These are phyloP conservation scores for Characodon lateralis DNA, from an alignment of 2,797 vertebrate species.

Conservation along the genomic window DNA sequence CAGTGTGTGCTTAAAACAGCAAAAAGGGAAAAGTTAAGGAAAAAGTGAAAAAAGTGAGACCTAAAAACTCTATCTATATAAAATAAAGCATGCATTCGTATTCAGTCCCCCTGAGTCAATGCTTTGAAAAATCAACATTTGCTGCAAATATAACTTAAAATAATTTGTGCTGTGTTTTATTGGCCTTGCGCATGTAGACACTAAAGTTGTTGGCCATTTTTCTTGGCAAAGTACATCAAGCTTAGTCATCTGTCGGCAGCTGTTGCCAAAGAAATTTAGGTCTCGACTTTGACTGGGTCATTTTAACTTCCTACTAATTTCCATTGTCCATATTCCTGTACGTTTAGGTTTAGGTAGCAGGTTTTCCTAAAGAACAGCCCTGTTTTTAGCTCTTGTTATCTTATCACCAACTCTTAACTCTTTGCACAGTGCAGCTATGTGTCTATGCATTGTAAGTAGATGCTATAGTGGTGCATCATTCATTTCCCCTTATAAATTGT, in stretches of 20 bases:
- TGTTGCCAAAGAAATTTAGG: no score
- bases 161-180: not conserved
- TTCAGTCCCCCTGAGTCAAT: not conserved
- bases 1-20: not conserved
- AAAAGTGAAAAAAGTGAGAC: not conserved
- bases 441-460: constrained; percentile 13
- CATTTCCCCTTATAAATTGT: constrained; percentile 19
- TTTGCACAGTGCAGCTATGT: constrained; percentile 5
- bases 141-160: not conserved
- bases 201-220: not conserved
- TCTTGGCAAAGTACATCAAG: not conserved
- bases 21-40: not conserved
- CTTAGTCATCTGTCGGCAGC: not conserved
- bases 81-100: not conserved
- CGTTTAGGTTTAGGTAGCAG: not conserved
- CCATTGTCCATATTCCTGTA: no score
- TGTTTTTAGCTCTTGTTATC: no score
- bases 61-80: not conserved
- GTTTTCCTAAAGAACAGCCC: not conserved
- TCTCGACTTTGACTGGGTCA: no score
- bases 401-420: no score
- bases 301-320: no score
- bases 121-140: not conserved
- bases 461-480: constrained; percentile 24
- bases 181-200: not conserved